These are phyloP conservation scores for Mellilla xanthometata DNA, from an alignment of 2,888 invertebrate genomes.

Conservation along the genomic window DNA sequence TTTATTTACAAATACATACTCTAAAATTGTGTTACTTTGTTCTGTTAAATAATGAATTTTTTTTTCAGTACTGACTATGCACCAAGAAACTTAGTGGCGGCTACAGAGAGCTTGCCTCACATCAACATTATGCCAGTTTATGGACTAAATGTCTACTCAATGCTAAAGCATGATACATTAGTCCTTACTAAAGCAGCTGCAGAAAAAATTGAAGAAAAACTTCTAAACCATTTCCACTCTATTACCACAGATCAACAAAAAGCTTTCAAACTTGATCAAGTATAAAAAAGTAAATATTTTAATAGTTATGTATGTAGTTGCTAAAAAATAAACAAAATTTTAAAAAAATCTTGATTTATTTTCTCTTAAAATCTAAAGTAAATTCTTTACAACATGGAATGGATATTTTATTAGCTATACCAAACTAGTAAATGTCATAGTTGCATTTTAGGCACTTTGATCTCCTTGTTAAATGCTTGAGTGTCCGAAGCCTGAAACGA, in stretches of 20 bases:
- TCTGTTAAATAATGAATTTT: not conserved
- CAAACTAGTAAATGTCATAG: constrained; percentile 8
- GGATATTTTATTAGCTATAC: not conserved
- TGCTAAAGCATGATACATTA: constrained; percentile 97
- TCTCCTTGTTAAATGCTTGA: constrained; percentile 11
- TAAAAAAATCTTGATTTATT: constrained; percentile 16
- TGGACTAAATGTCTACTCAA: constrained; percentile 97
- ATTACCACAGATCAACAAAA: constrained; percentile 68
- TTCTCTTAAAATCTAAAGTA: constrained; percentile 13
- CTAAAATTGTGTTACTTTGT: too few relatives aligned
- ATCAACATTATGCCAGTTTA: constrained; percentile 98
- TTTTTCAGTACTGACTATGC: constrained; percentile 89
- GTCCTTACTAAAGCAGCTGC: constrained; percentile 93
- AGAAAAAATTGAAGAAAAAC: constrained; percentile 90
- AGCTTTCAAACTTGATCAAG: constrained; percentile 85
- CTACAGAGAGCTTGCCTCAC: constrained; percentile 89
- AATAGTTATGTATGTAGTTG: constrained; percentile 4
- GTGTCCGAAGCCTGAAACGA: constrained; percentile 11
- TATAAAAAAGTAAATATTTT: constrained; percentile 44
- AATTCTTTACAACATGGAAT: constrained; percentile 10
- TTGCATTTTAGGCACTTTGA: constrained; percentile 2
- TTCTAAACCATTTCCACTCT: constrained; percentile 87
- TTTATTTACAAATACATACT: too few relatives aligned
- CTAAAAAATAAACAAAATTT: constrained; percentile 18
- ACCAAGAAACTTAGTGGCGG: constrained; percentile 93